Conservation (phyloP, 37 sponge, comb jelly and placozoan species). For the Hormiphora californensis region DNA sequence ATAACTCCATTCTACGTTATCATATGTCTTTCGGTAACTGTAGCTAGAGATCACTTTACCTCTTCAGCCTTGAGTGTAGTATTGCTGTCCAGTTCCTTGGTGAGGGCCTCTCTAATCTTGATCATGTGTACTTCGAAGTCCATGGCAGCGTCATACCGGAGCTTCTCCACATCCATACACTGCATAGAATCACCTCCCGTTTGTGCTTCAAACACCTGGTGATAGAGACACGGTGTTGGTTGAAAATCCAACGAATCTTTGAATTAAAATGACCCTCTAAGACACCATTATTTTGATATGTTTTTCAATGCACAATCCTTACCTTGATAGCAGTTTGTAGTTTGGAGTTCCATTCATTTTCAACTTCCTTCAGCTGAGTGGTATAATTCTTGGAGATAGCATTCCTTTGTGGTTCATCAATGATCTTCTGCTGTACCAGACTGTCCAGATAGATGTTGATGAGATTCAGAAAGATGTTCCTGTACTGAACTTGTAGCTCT, state of each 20-base stretch:
- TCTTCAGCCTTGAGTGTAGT: conserved; percentile 7
- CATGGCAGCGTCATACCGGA: background rate
- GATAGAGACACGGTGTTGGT: no score
- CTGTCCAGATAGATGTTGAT: conserved; percentile 49
- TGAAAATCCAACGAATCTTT: no score
- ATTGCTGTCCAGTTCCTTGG: background rate
- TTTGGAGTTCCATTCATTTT: background rate
- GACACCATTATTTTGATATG: no score
- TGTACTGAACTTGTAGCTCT: background rate
- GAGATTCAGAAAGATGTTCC: conserved; percentile 7
- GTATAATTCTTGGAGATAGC: background rate
- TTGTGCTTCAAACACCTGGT: no score
- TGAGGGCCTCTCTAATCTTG: background rate
- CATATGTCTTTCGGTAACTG: no score
- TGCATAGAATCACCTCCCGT: background rate
- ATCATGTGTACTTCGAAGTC: background rate
- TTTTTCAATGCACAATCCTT: background rate
- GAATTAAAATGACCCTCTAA: no score
- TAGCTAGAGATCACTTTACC: background rate
- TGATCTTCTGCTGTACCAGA: conserved; percentile 17
- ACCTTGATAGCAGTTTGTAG: background rate
- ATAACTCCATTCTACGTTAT: background rate
- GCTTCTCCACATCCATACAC: background rate
- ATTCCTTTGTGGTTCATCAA: background rate
- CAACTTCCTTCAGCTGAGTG: background rate